Evolutionary conservation across 2,888 invertebrate species (phyloP).

Genomic region (Ophion costatus): DNA sequence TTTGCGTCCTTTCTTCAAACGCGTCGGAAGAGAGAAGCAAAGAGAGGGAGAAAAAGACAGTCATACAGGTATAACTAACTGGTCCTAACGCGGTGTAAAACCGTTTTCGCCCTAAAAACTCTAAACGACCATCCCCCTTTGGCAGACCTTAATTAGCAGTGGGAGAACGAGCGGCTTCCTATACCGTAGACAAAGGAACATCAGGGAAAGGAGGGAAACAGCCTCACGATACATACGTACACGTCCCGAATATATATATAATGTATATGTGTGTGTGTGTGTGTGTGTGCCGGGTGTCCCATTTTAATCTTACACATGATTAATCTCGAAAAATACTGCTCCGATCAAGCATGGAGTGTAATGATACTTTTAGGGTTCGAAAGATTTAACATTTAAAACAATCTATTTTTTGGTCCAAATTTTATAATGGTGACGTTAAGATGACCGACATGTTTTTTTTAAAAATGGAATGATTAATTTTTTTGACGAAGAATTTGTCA

Average conservation of each 20-base stretch:
- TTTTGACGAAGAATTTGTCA: too few species aligned
- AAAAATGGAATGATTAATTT: too few species aligned
- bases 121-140: constrained; percentile 64
- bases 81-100: constrained; percentile 73
- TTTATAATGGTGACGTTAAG: too few species aligned
- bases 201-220: constrained; percentile 14
- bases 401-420: too few species aligned
- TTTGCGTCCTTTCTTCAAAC: constrained; percentile 10
- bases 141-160: constrained; percentile 69
- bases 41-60: constrained; percentile 17
- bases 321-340: too few species aligned
- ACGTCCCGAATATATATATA: neutral
- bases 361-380: too few species aligned
- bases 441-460: too few species aligned
- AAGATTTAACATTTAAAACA: too few species aligned
- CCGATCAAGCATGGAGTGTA: too few species aligned
- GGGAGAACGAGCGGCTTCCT: constrained; percentile 64
- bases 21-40: constrained; percentile 12
- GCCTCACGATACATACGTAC: neutral
- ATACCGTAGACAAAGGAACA: constrained; percentile 65
- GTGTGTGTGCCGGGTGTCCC: too few species aligned
- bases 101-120: constrained; percentile 71
- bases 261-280: too few species aligned
- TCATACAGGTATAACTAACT: constrained; percentile 68
- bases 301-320: too few species aligned